phyloP scores from a whole-genome alignment of 2,797 vertebrate genomes.

The Numenius phaeopus region DNA sequence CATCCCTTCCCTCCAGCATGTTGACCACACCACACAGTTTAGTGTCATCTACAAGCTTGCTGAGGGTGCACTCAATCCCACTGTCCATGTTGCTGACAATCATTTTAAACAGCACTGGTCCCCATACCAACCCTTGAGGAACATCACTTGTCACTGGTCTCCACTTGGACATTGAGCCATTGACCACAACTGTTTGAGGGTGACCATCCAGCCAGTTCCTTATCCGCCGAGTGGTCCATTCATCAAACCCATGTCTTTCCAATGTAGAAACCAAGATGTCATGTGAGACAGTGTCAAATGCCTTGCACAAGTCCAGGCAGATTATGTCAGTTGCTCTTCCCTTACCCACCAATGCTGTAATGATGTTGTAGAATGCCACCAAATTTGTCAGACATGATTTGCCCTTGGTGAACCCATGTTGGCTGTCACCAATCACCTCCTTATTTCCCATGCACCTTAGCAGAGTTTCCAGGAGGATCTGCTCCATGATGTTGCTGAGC shows the following conservation, averaged over 20 bases:
- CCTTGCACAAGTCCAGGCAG: neutral
- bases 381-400: too few relatives aligned
- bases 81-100: neutral
- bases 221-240: neutral
- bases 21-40: neutral
- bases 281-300: neutral
- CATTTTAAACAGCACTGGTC: neutral
- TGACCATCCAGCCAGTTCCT: neutral
- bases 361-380: too few relatives aligned
- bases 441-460: too few relatives aligned
- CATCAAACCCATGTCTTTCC: neutral
- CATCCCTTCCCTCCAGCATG: neutral
- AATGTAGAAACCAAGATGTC: neutral
- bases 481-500: too few relatives aligned
- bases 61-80: neutral
- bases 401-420: too few relatives aligned
- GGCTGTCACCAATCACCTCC: too few relatives aligned
- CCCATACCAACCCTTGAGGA: neutral
- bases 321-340: neutral
- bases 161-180: neutral
- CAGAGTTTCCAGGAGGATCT: too few relatives aligned
- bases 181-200: neutral
- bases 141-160: neutral
- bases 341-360: too few relatives aligned
- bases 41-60: neutral